Conservation (phyloP, 2,113 vertebrate genomes). For the Lathamus discolor region DNA sequence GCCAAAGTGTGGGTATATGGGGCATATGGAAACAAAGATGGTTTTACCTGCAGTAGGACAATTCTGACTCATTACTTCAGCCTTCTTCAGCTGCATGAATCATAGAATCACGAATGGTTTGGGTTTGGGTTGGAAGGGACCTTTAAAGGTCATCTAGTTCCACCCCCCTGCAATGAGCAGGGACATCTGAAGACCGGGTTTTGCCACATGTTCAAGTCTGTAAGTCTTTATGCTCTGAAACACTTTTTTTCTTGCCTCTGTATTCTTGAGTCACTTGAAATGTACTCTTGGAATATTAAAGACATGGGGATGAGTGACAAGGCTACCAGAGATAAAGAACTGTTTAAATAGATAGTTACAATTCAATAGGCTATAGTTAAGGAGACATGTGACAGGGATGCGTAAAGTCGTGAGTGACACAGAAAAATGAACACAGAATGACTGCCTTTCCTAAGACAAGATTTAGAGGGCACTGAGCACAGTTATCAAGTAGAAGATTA, state of each 20-base stretch:
- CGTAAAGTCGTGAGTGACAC: background rate
- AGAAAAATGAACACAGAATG: background rate
- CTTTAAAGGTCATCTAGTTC: background rate
- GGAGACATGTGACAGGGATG: background rate
- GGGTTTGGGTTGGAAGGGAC: background rate
- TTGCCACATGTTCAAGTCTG: background rate
- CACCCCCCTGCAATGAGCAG: background rate
- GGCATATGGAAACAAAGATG: background rate
- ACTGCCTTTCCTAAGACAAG: background rate
- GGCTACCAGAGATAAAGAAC: background rate
- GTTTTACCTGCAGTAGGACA: background rate
- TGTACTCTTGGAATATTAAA: background rate
- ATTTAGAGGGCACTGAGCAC: background rate
- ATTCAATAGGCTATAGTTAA: background rate
- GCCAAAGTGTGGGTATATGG: background rate
- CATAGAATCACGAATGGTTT: background rate
- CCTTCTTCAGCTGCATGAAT: background rate
- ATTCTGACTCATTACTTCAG: background rate
- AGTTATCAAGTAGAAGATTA: background rate
- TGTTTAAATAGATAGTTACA: background rate
- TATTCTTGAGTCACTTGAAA: background rate
- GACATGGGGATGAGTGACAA: background rate
- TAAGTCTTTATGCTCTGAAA: background rate
- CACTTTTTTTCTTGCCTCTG: background rate
- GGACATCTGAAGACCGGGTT: background rate